Base-by-base conservation (phyloP, 2,888 invertebrate species). In the Mesopsocus fuscifrons region DNA sequence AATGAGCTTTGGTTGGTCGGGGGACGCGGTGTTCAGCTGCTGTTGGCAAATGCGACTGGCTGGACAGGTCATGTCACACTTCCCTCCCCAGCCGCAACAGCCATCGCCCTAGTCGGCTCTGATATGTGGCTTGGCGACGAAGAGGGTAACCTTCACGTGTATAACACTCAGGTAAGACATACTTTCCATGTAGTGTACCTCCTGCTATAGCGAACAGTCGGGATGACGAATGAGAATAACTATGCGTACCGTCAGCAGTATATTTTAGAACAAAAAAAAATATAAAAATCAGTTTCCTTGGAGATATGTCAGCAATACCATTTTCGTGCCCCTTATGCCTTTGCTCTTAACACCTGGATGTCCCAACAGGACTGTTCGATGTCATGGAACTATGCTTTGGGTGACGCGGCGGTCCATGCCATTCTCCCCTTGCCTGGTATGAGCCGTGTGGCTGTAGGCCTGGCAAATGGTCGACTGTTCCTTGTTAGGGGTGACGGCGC, bases 121-220 rank as follows among this genome's bases (percentile, higher is more conserved):
- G 68, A 70, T 34, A 69, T 94, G 51, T 95, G 94, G 94, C 72
- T 91, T 51, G 92, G 91, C 0, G 92, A 94, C 64, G 77, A 77
- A 41, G 67, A 72, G 2, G 91, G 89, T n/a, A 73, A 77, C 48
- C 70, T 95, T 46, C 79, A 82, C 51, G 79, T 87, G 1, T 91
- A 83, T 57, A 71, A 74, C 75, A 69, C 11, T 9, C 26, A 26
- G 26, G 26, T 26, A 26, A 6, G 26, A 9, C 26, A n/a, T n/a
- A n/a, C n/a, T n/a, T n/a, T n/a, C n/a, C n/a, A n/a, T n/a, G n/a
- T n/a, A n/a, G n/a, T n/a, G n/a, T n/a, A n/a, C n/a, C n/a, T n/a
- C n/a, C n/a, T n/a, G n/a, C n/a, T n/a, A n/a, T n/a, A n/a, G n/a
- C n/a, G n/a, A n/a, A n/a, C n/a, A n/a, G n/a, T n/a, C n/a, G n/a